These are phyloP conservation scores for Myotis yumanensis DNA, from an alignment of 2,113 vertebrate species.

Conservation along the genomic window DNA sequence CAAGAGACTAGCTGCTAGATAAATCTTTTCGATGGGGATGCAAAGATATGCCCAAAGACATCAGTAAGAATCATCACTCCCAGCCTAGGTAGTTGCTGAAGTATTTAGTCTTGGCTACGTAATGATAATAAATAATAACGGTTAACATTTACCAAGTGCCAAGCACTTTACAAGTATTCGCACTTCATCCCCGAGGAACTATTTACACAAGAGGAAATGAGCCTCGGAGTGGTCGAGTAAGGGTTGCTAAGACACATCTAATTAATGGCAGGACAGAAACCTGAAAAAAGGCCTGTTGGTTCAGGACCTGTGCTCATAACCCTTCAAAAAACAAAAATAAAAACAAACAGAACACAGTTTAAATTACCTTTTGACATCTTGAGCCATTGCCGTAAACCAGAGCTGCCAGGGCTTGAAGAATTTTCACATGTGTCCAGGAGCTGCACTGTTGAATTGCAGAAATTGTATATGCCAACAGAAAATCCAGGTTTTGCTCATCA, in stretches of 20 bases:
- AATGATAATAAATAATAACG: neutral
- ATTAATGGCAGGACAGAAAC: neutral
- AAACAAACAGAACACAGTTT: neutral
- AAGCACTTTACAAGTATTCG: neutral
- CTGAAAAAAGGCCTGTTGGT: neutral
- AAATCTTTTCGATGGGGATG: neutral
- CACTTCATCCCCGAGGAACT: neutral
- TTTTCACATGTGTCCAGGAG: slow-evolving; percentile 93
- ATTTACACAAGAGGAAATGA: neutral
- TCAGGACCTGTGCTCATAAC: neutral
- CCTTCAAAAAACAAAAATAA: neutral
- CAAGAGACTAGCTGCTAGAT: neutral
- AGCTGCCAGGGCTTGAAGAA: slow-evolving; percentile 93
- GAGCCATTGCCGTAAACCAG: slow-evolving; percentile 93
- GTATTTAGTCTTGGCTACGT: neutral
- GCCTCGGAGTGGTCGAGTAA: neutral
- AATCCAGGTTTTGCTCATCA: slow-evolving; percentile 90
- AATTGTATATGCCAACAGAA: slow-evolving; percentile 89
- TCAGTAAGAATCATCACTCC: neutral
- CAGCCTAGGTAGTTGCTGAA: neutral
- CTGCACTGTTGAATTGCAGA: slow-evolving; percentile 90
- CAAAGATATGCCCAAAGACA: neutral
- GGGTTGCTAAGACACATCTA: neutral
- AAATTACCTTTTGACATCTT: slow-evolving; percentile 92
- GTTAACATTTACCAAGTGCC: neutral